phyloP scores from a whole-genome alignment of 2,113 vertebrate species.

The Lophius piscatorius region DNA sequence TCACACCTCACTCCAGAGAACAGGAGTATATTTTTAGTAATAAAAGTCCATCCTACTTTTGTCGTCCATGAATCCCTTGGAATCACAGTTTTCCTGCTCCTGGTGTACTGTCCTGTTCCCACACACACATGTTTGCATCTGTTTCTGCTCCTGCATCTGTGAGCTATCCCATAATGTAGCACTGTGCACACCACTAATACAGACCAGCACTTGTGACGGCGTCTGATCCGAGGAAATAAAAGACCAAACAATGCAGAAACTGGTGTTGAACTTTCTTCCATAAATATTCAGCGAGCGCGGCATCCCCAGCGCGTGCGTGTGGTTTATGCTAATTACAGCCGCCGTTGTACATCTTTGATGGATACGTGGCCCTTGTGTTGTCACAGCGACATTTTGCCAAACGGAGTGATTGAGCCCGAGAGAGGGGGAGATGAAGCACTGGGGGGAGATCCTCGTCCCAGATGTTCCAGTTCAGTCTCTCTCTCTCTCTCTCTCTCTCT shows the following conservation, averaged over 20 bases:
- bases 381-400: slow-evolving; percentile 40
- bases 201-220: slow-evolving; percentile 44
- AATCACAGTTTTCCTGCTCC: slow-evolving; percentile 13
- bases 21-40: slow-evolving; percentile 47
- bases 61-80: slow-evolving; percentile 15
- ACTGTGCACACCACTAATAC: slow-evolving; percentile 46
- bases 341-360: slow-evolving; percentile 47
- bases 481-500: slow-evolving; percentile 10
- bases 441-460: slow-evolving; percentile 21
- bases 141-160: slow-evolving; percentile 40
- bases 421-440: not conserved
- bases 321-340: slow-evolving; percentile 50
- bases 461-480: slow-evolving; percentile 40
- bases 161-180: slow-evolving; percentile 53
- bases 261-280: slow-evolving; percentile 44
- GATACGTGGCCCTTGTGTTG: slow-evolving; percentile 34
- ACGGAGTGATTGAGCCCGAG: slow-evolving; percentile 43
- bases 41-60: slow-evolving; percentile 21
- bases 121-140: slow-evolving; percentile 17
- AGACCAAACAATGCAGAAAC: slow-evolving; percentile 53
- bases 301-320: not conserved
- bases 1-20: slow-evolving; percentile 7
- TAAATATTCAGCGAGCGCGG: slow-evolving; percentile 46
- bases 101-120: slow-evolving; percentile 29
- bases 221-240: slow-evolving; percentile 72